Conservation (phyloP, 2,113 vertebrate genomes). For the Chaetodon auriga region DNA sequence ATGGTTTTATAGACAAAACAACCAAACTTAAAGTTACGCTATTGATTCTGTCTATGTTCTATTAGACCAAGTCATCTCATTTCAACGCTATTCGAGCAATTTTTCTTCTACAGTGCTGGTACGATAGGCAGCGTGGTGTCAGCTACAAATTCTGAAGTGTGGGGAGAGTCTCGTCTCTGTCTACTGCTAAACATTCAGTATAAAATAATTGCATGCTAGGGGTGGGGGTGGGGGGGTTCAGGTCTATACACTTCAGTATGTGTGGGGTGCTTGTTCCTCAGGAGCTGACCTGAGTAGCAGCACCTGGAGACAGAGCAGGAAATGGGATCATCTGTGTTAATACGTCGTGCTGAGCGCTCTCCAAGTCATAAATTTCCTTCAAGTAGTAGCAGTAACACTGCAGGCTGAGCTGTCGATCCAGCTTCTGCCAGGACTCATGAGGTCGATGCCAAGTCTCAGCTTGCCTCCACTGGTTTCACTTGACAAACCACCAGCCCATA, state of each 20-base stretch:
- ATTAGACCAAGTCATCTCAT: background rate
- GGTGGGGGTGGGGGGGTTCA: background rate
- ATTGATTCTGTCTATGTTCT: background rate
- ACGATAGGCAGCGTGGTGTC: background rate
- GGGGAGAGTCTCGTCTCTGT: background rate
- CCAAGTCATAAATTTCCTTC: conserved; percentile 58
- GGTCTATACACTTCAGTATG: background rate
- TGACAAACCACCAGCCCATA: conserved; percentile 32
- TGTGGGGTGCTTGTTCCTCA: background rate
- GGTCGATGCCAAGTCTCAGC: conserved; percentile 58
- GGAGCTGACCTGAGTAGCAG: conserved; percentile 24
- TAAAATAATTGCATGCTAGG: background rate
- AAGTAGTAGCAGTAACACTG: conserved; percentile 44
- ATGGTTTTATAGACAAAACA: background rate
- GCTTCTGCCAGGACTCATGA: conserved; percentile 39
- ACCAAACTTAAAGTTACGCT: background rate
- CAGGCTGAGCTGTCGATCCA: conserved; percentile 36
- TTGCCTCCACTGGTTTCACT: conserved; percentile 55
- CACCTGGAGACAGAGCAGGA: conserved; percentile 52
- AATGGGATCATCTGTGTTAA: conserved; percentile 56
- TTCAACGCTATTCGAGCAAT: background rate
- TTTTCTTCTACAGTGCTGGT: background rate
- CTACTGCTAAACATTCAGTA: background rate
- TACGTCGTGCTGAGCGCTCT: conserved; percentile 55
- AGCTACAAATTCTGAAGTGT: background rate